Base-by-base conservation (phyloP, 2,888 invertebrate genomes). In the Aspidapion aeneum region DNA sequence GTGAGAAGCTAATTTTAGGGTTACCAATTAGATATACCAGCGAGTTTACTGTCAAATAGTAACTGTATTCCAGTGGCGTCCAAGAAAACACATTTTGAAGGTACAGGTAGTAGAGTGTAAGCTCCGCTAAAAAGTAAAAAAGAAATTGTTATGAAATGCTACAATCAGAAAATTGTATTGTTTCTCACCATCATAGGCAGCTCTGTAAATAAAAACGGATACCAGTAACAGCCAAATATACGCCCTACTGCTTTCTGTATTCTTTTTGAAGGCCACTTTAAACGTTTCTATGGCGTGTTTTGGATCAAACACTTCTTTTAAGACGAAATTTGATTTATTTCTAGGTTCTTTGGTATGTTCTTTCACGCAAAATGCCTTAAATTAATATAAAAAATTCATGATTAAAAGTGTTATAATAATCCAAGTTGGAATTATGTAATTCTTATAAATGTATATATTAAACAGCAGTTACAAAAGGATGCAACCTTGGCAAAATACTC, bases 1-100 rank as follows among this genome's bases (percentile, higher is more conserved):
- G n/a, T n/a, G n/a, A n/a, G n/a, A n/a, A n/a, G n/a, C n/a, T n/a
- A n/a, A n/a, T n/a, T n/a, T 7, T 35, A 35, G 12, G 17, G 82
- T 82, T 78, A 85, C 86, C 86, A 68, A 85, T 72, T 67, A 81
- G 80, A 57, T 83, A 82, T 58, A 85, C 79, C 20, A 85, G 78
- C 63, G 84, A 83, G 73, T 83, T 83, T 74, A 83, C 82, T 0
- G 85, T 84, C 67, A 82, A 79, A 75, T 83, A 85, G 72, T 84
- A 77, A 73, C 85, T 85, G 81, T 82, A 86, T 77, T 85, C 84
- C 21, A 85, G 82, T 70, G 84, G 84, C 70, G 85, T 85, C 84
- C 86, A 86, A 71, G 84, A 82, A 79, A 82, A 86, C 74, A 83
- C 82, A 79, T 82, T 83, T 71, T 86, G 82, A 3, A 83, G 83